Evolutionary conservation across 2,113 vertebrate species (phyloP), one percentile per base, ranked within the genome.

Genomic region (Ivindomyrus marchei): DNA sequence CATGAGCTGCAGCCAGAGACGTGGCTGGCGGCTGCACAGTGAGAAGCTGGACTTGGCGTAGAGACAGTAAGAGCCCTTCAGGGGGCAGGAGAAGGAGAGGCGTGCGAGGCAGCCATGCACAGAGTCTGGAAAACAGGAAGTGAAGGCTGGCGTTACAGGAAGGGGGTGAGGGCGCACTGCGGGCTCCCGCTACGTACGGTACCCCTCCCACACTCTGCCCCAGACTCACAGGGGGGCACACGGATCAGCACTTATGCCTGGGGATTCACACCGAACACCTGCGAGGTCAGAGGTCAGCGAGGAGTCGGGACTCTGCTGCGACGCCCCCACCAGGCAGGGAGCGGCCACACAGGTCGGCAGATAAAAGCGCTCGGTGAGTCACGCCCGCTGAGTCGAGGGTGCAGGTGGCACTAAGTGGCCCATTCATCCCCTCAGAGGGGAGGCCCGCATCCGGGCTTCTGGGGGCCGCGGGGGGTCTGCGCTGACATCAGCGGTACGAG

Each of bases 1-100:
- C 98, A 99, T 98, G 96, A 98, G 95, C 88, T 97, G 97, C 91
- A 99, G 98, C 98, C 98, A 99, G 0, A 97, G 95, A 0, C 96
- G 96, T 10, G 98, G 97, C 66, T 98, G 97, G 52, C 24, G 94
- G 94, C 98, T 98, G 95, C 94, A 91, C 91, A 99, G 96, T 88
- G 93, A 95, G 91, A 99, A 99, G 4, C 96, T 96, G 94, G 97
- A 99, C 92, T 98, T 99, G 90, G 97, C 95, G 92, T 98, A 99
- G 1, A 99, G 95, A 92, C 98, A 99, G 95, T 99, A 99, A 91
- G 97, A 97, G 6, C 97, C 97, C 95, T 98, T 99, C 92, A 98
- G 93, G 87, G 97, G 95, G 93, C 98, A 99, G 88, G 97, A 98
- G 96, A 99, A 99, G 39, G 94, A 97, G 90, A 99, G 93, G 94